Conservation (phyloP, 2,113 vertebrate genomes). For the Nycticorax nycticorax region DNA sequence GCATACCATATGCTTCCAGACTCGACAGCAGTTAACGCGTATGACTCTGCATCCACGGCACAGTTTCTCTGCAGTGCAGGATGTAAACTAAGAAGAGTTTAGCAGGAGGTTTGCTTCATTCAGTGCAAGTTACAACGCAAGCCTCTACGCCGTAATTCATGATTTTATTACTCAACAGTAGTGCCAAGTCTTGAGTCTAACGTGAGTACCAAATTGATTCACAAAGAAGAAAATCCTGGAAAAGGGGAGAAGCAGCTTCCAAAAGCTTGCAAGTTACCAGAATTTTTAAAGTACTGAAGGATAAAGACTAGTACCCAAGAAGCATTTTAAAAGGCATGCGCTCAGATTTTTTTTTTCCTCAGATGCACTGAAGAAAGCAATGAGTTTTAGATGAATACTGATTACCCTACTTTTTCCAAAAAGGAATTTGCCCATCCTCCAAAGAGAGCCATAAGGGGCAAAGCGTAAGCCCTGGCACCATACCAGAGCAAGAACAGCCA, state of each 20-base stretch:
- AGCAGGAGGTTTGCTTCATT: background rate
- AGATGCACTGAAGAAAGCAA: background rate
- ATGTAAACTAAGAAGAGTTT: background rate
- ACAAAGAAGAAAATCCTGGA: background rate
- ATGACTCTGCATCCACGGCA: fast-evolving
- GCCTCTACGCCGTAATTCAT: background rate
- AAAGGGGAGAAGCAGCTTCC: background rate
- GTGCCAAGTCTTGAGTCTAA: background rate
- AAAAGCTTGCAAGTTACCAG: background rate
- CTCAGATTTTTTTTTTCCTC: background rate
- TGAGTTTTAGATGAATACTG: background rate
- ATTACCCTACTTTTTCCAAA: background rate
- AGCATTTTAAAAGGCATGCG: background rate
- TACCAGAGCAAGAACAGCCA: background rate
- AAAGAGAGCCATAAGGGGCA: background rate
- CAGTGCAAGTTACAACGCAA: background rate
- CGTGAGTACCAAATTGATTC: background rate
- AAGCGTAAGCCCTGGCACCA: background rate
- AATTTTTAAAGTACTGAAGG: background rate
- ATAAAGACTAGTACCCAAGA: background rate
- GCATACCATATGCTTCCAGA: background rate
- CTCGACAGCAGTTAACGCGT: fast-evolving
- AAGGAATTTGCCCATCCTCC: background rate
- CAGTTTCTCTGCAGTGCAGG: fast-evolving
- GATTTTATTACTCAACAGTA: background rate